These are phyloP conservation scores for Eremobia ochroleuca DNA, from an alignment of 2,888 invertebrate genomes.

Conservation along the genomic window DNA sequence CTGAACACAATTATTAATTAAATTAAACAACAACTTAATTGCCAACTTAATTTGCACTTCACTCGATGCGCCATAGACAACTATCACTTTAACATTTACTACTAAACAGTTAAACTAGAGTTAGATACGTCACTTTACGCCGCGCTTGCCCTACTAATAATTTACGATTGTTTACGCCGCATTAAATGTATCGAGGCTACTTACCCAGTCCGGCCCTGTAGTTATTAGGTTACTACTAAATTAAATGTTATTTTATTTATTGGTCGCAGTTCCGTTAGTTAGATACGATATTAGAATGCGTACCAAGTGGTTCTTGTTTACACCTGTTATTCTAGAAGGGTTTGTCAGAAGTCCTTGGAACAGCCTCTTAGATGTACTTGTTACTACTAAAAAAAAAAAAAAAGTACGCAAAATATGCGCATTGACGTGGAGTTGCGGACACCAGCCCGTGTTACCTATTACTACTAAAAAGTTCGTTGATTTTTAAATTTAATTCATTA, in stretches of 20 bases:
- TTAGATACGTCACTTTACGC: conserved; percentile 33
- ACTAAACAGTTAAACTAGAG: conserved; percentile 32
- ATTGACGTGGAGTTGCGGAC: no score
- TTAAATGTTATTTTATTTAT: conserved; percentile 58
- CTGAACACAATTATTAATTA: background rate
- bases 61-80: background rate
- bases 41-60: background rate
- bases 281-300: conserved; percentile 26
- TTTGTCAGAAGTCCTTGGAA: background rate
- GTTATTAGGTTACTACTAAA: conserved; percentile 56
- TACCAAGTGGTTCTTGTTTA: conserved; percentile 19
- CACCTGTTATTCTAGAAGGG: conserved; percentile 9
- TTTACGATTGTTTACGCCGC: conserved; percentile 72
- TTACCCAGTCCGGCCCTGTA: conserved; percentile 58
- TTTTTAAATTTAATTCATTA: background rate
- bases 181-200: conserved; percentile 64
- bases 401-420: no score
- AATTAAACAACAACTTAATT: background rate
- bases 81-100: background rate
- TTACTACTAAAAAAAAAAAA: no score
- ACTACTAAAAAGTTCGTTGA: background rate
- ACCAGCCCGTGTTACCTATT: no score
- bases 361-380: background rate
- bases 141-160: conserved; percentile 51
- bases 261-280: conserved; percentile 31